These are phyloP conservation scores for Equus przewalskii DNA, from an alignment of 2,113 vertebrate species.

Conservation along the genomic window DNA sequence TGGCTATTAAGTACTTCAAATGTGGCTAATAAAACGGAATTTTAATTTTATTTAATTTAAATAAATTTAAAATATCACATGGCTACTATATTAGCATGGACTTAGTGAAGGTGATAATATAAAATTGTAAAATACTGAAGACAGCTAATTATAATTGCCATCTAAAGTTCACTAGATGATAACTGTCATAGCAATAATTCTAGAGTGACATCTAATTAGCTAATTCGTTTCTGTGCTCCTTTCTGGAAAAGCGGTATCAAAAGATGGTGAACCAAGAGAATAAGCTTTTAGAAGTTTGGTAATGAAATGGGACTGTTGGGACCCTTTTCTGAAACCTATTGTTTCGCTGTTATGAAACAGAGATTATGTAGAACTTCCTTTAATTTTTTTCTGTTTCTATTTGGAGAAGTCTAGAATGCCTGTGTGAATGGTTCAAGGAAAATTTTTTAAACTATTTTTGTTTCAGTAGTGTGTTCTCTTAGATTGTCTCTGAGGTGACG, in stretches of 20 bases:
- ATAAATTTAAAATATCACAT: not conserved
- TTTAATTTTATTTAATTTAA: constrained; percentile 34
- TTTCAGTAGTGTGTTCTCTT: not conserved
- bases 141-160: not conserved
- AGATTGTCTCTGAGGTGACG: constrained; percentile 2
- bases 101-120: not conserved
- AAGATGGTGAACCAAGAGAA: not conserved
- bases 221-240: not conserved
- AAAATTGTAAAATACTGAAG: not conserved
- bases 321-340: not conserved
- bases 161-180: not conserved
- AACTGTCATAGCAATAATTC: not conserved
- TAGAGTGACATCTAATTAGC: not conserved
- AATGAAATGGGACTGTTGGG: not conserved
- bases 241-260: not conserved
- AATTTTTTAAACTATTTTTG: not conserved
- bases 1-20: not conserved
- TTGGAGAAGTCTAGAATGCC: not conserved
- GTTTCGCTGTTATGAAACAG: not conserved
- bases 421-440: constrained; percentile 2
- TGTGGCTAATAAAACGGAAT: not conserved
- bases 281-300: not conserved
- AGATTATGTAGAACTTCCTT: not conserved
- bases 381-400: not conserved
- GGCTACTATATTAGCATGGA: not conserved